Evolutionary conservation across 2,113 vertebrate species (phyloP), one percentile per base, ranked within the genome.

Genomic region (Micronycteris hirsuta): DNA sequence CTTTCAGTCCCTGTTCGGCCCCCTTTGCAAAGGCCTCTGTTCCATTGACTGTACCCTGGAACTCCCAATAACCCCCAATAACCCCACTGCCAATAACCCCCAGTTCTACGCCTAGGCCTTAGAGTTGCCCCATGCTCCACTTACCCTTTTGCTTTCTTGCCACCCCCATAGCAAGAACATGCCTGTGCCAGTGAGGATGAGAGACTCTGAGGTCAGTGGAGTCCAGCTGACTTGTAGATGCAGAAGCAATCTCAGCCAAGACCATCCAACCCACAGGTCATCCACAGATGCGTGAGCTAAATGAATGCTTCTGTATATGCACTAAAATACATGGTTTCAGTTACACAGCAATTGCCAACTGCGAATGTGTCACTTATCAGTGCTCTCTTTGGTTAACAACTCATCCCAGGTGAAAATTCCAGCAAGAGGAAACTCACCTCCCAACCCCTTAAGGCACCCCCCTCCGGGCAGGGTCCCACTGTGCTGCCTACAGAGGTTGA

Each of bases 401-500:
- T 15, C 13, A n/a, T 33, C 26, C 16, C 20, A 24, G 58, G 56
- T 74, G 19, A 73, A 70, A 85, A 43, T 70, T 28, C 16, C 31
- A 86, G 56, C 47, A 52, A 36, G 26, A n/a, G 7, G 26, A 81
- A 41, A 3, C 36, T 14, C 47, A 36, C 10, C 6, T n/a, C 24
- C 56, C 43, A 41, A 7, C 4, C 15, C 28, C 17, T 38, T 22
- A 31, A 16, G 0, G 12, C 14, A 4, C 24, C 15, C 3, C 8
- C 17, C 43, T 28, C 11, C 15, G 52, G 1, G 0, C 4, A 26
- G 12, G 45, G 65, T 93, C 3, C 49, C 36, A 5, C 52, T 28
- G 0, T 26, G 41, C 24, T 58, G 71, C 47, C 28, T 89, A 58
- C 71, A 65, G 52, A 96, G 38, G 92, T 97, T 96, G 96, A 91